Base-by-base conservation (phyloP, 2,113 vertebrate genomes). In the Melanerpes aurifrons region DNA sequence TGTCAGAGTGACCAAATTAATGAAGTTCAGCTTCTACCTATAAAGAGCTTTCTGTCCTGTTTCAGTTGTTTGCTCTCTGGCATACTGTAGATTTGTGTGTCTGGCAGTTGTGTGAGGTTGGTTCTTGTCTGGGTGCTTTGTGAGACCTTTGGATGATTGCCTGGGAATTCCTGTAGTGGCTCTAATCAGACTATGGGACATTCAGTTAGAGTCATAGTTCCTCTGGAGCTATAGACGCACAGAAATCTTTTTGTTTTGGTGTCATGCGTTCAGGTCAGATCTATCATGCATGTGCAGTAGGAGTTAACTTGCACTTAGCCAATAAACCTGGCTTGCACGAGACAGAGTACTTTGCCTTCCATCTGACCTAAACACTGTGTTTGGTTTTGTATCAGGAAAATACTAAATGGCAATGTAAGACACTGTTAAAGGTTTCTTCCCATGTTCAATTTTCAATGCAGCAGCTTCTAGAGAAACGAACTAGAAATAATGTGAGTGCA, bases 81-180 rank as follows among this genome's bases (percentile, higher is more conserved):
- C 25, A 37, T 76, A 9, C 54, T 28, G 5, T 45, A 76, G 32
- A 15, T 70, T 80, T 76, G 45, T 62, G 40, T 64, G 54, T 68
- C 31, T 58, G 79, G 22, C 59, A 15, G 19, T 35, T 54, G 20
- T 5, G 64, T n/a, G 58, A 78, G 58, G 54, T 50, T 85, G 79
- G 7, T 75, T 70, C 69, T 77, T 64, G 29, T 68, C 69, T 61
- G 73, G 53, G 24, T 73, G 56, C 64, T 80, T 92, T 71, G 76
- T 54, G 62, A 74, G 32, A 19, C 31, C 76, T 78, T 88, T 88
- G 94, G 69, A 78, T 66, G 54, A 20, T 67, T 92, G 94, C 77
- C 86, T 92, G 28, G 77, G 66, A 75, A 82, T 93, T 89, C 32
- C 28, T 78, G 62, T 28, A 82, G 61, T 68, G 70, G 22, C 73